Base-by-base conservation (phyloP, 2,113 vertebrate species). In the Orientallactaga bullata region DNA sequence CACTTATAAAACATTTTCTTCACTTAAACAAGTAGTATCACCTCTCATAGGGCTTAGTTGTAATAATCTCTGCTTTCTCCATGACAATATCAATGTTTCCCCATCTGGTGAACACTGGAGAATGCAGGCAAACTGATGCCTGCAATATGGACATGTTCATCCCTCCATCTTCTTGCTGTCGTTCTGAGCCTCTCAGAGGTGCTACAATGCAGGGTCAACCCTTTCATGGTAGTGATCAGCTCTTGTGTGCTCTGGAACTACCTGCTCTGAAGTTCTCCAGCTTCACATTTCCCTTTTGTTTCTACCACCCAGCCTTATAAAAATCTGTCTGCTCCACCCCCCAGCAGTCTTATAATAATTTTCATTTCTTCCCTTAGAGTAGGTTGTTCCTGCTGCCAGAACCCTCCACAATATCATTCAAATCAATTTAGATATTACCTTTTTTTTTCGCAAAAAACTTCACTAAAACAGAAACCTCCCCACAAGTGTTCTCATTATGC, bases 81-180 rank as follows among this genome's bases (percentile, higher is more conserved):
- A 66, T 30, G 2, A 35, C 79, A 32, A 87, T 16, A 85, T 69
- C 1, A 42, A 24, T 24, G 15, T 35, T 89, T 78, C 47, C 30
- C 26, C 5, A 39, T 88, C 32, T 5, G 89, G 18, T 47, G 12
- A 2, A 58, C 66, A 32, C 1, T 66, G 23, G 2, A 30, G 3
- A 85, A 26, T 55, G 11, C 7, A 76, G 73, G 68, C 24, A 93
- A 60, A 65, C 7, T 65, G 68, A 72, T 89, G 71, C 69, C 66
- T 94, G 68, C 84, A 93, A 91, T 88, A 88, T 82, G 82, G 28
- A 87, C 61, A 18, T 85, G 30, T 60, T 76, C 24, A n/a, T 37
- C 11, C 55, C 90, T 74, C 80, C 30, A 20, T 89, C 55, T 61
- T 15, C 28, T 37, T 66, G 28, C 23, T 65, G 71, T 32, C 2